Base-by-base conservation (phyloP, 2,113 vertebrate species). In the Indri indri region DNA sequence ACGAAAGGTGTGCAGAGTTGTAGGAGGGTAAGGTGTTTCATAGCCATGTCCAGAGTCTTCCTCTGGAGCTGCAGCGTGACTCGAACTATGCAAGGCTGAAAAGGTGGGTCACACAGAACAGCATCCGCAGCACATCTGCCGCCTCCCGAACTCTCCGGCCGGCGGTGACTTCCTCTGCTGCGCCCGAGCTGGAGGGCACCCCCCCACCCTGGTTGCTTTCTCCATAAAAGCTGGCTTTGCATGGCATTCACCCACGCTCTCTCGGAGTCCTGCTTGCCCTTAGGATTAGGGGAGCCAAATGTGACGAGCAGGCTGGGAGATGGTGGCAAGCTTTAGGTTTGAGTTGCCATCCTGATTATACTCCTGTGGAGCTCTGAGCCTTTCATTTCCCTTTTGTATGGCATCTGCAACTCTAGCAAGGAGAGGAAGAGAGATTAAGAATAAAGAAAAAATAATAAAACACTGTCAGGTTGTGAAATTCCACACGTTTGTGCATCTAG, bases 331-430 rank as follows among this genome's bases (percentile, higher is more conserved):
- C 22, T n/a, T 14, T 70, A 17, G 77, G 20, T 23, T 8, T 12
- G 20, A 57, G 40, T 6, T 45, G 54, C 13, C 3, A 16, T 32
- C 79, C n/a, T 40, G 10, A 30, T 22, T 27, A 8, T 22, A 11
- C 32, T 6, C 0, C 5, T 2, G 1, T 0, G 68, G 45, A 30
- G 54, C n/a, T 6, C 42, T 12, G 74, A n/a, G 27, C 18, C 37
- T 59, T 37, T 32, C 6, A 5, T 47, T 30, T 84, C 17, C 8
- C 22, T n/a, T 22, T 42, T 18, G 18, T 14, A 30, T 8, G 70
- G 16, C 22, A 14, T 23, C 37, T 23, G 34, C 32, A 45, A 65
- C 45, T 22, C 57, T 25, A 20, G 42, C 22, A 52, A 79, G 18
- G 52, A 54, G n/a, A 71, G 52, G 34, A 54, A 20, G 7, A 57